These are phyloP conservation scores for Hemibagrus wyckioides DNA, from an alignment of 2,113 vertebrate species.

Conservation along the genomic window DNA sequence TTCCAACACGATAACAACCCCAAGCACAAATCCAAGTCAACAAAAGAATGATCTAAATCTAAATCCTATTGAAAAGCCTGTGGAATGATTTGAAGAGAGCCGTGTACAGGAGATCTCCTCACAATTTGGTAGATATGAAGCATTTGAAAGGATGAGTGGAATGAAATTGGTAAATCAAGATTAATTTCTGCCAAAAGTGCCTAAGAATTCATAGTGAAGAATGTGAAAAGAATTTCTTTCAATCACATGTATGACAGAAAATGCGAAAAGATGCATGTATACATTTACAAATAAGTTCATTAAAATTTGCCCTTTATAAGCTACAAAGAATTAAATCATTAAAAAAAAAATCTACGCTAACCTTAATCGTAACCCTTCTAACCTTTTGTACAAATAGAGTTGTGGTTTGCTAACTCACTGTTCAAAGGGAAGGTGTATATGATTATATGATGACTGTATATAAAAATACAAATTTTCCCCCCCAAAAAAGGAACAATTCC, in stretches of 20 bases:
- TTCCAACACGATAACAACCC: neutral
- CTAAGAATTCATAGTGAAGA: too few species aligned
- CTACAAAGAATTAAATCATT: neutral
- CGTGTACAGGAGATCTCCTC: neutral
- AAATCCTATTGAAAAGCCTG: neutral
- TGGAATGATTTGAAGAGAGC: neutral
- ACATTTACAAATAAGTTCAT: neutral
- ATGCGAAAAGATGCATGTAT: neutral
- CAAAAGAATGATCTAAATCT: neutral
- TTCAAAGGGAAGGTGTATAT: neutral
- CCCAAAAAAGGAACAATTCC: neutral
- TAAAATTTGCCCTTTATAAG: neutral
- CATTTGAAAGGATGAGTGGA: neutral
- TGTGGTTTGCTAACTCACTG: neutral
- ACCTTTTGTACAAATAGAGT: neutral
- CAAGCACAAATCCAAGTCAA: neutral
- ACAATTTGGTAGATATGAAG: neutral
- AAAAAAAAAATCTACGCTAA: neutral
- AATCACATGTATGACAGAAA: neutral
- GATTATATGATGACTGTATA: neutral
- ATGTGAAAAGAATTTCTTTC: neutral
- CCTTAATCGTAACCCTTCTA: neutral
- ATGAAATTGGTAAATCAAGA: neutral
- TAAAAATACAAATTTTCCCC: neutral
- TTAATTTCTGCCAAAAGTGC: too few species aligned